Evolutionary conservation across 2,888 invertebrate species (phyloP).

Genomic region (Eugnorisma glareosa): DNA sequence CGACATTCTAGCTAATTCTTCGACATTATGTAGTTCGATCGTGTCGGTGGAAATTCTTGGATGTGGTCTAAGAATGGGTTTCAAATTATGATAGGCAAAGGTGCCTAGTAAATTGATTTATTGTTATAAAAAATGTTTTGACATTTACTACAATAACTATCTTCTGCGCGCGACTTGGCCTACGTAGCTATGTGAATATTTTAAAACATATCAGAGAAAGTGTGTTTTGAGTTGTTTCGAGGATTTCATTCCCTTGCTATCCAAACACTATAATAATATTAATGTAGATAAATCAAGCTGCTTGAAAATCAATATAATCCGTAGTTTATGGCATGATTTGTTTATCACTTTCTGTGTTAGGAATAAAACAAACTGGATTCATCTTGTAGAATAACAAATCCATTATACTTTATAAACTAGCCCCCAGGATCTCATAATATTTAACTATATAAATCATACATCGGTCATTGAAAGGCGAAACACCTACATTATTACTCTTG

Average conservation of each 20-base stretch:
- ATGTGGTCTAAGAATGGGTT: not conserved
- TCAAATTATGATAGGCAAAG: not conserved
- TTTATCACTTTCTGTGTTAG: not conserved
- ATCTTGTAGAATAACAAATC: not conserved
- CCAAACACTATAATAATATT: no score
- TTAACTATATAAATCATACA: not conserved
- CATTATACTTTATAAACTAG: slow-evolving; percentile 5
- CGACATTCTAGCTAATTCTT: slow-evolving; percentile 46
- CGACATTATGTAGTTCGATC: slow-evolving; percentile 33
- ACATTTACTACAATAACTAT: not conserved
- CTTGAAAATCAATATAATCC: not conserved
- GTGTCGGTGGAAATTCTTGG: slow-evolving; percentile 29
- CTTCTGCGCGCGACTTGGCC: not conserved
- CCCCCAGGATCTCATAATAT: not conserved
- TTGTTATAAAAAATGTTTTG: not conserved
- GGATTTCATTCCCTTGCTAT: no score
- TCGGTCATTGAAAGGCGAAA: not conserved
- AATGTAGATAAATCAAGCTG: no score
- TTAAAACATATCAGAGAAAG: not conserved
- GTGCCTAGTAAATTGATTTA: not conserved
- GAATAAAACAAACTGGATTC: not conserved
- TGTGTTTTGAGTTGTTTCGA: not conserved
- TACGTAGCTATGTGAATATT: not conserved
- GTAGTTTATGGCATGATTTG: not conserved
- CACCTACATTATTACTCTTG: not conserved